Evolutionary conservation across 2,888 invertebrate genomes (phyloP), one percentile per base, ranked within the genome.

Genomic region (Nysson spinosus): DNA sequence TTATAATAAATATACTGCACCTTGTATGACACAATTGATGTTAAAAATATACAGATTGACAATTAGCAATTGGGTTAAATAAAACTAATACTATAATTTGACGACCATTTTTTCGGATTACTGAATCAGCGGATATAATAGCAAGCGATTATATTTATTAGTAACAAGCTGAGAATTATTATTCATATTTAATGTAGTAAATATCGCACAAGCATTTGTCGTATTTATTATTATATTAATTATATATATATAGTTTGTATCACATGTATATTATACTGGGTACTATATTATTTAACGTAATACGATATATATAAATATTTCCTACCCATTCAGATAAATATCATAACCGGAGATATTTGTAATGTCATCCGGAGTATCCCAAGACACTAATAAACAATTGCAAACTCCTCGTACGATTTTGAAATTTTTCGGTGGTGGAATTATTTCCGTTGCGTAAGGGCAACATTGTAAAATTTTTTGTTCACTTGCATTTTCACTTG

Each of bases 361-460:
- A 16, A 69, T 24, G 22, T 63, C 40, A 5, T 60, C 14, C 7
- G 73, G 73, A 5, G 34, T 34, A 6, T 54, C 57, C 73, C 73
- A 73, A 2, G 57, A 34, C 1, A 76, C 54, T 3, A 72, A 55
- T 12, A 72, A 50, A 35, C 64, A 69, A 35, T 61, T 40, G 46
- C 62, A 65, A 17, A 76, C 50, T 14, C 60, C 54, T 11, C 60
- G 55, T 3, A 60, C 30, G 6, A 76, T 52, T 19, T 43, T 54
- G 19, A 76, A 76, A 47, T 74, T 46, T 16, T 32, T 66, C 11
- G 72, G 72, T n/a, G 47, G 12, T 20, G 61, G 65, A 4, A 72
- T 19, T n/a, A 20, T 26, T 26, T 26, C 42, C 4, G 4, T 4
- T 9, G 16, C 6, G 6, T 28, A 42, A n/a, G n/a, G n/a, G n/a